Percentiles rank a stretch among this genome's conserved stretches.
phyloP scores from a whole-genome alignment of 2,797 vertebrate species.

The Botia almorhae region DNA sequence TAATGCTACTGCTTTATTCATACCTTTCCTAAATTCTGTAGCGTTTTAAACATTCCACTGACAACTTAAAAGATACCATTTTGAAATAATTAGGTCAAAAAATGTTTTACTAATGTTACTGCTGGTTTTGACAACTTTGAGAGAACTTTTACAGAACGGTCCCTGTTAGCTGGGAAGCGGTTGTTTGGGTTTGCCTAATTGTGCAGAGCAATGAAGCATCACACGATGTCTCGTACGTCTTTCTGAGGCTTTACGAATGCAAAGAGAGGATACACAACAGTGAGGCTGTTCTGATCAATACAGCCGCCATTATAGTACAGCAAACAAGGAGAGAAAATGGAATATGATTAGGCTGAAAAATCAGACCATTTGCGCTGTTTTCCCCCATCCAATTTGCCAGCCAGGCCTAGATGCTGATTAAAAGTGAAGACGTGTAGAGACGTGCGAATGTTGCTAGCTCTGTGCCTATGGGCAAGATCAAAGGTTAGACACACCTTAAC shows the following conservation, averaged over 20 bases:
- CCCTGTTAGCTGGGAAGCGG: neutral
- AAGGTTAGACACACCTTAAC: slow-evolving; percentile 32
- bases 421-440: slow-evolving; percentile 35
- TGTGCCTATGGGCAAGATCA: slow-evolving; percentile 42
- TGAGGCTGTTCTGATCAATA: slow-evolving; percentile 38
- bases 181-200: slow-evolving; percentile 17
- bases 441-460: neutral
- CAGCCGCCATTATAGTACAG: slow-evolving; percentile 28
- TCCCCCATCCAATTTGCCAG: slow-evolving; percentile 4
- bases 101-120: no score
- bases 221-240: neutral
- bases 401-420: slow-evolving; percentile 43
- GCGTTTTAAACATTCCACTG: no score
- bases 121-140: no score
- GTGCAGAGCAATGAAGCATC: neutral
- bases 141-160: no score
- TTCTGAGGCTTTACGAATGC: neutral
- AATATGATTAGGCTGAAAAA: slow-evolving; percentile 53
- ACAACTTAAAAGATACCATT: no score
- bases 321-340: slow-evolving; percentile 28
- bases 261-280: neutral
- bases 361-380: slow-evolving; percentile 33
- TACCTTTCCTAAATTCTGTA: no score
- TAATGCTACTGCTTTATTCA: no score
- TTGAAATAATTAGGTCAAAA: no score